Percentiles rank a stretch among this genome's conserved stretches.
phyloP scores from a whole-genome alignment of 2,797 vertebrate species.

The Catostomus latipinnis region DNA sequence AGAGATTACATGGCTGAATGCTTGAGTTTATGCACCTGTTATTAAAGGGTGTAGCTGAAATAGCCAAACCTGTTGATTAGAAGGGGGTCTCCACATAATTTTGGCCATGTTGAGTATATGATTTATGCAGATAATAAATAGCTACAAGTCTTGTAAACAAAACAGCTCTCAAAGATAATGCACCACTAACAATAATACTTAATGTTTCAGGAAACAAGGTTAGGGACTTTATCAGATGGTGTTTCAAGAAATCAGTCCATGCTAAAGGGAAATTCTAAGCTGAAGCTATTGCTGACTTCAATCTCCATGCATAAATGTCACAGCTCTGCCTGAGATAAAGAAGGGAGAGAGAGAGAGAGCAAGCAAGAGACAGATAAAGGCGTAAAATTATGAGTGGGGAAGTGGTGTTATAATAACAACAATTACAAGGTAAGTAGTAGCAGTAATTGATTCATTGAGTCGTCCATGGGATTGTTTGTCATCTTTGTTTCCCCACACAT shows the following conservation, averaged over 20 bases:
- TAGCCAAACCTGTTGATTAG: too few relatives aligned
- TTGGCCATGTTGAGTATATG: too few relatives aligned
- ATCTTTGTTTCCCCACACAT: slow-evolving; percentile 5
- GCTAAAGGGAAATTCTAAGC: not conserved
- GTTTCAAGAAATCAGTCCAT: not conserved
- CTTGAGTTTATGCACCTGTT: too few relatives aligned
- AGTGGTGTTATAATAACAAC: slow-evolving; percentile 37
- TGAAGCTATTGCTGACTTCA: not conserved
- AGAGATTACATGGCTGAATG: too few relatives aligned
- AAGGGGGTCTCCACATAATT: too few relatives aligned
- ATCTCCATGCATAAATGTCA: not conserved
- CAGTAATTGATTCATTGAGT: slow-evolving; percentile 36
- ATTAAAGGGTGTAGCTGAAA: too few relatives aligned
- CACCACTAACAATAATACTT: not conserved
- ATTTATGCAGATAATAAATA: not conserved
- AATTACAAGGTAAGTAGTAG: slow-evolving; percentile 19
- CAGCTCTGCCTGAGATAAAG: slow-evolving; percentile 15
- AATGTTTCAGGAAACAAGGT: not conserved
- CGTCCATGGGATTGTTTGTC: slow-evolving; percentile 4
- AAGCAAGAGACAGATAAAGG: not conserved
- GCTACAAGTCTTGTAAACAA: not conserved
- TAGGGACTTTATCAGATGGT: not conserved
- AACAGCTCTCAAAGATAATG: not conserved
- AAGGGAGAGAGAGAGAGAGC: slow-evolving; percentile 16
- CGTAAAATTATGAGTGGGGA: slow-evolving; percentile 24